Evolutionary conservation across 2,113 vertebrate genomes (phyloP), one percentile per base, ranked within the genome.

Genomic region (Spizaetus ornatus): DNA sequence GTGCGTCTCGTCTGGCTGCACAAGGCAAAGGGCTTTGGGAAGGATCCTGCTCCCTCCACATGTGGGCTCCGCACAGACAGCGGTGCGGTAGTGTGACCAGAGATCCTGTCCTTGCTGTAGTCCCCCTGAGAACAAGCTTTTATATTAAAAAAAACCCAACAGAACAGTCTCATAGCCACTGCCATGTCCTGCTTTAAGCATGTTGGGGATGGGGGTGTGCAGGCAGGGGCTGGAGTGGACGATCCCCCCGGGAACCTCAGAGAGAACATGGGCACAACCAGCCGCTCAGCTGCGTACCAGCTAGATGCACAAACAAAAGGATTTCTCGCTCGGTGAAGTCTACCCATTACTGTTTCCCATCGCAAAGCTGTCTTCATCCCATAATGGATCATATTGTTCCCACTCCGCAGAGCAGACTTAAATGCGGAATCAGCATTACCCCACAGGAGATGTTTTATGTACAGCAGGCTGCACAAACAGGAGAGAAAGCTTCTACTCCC

Each of bases 401-500:
- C 94, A 14, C 38, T 83, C 84, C 6, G 8, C 91, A 88, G 91
- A 92, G 73, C 40, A 95, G 91, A 45, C 70, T 62, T 5, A 87
- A 36, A 29, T 55, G 93, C 4, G 6, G 87, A 58, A 91, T 82
- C 93, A 95, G 94, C 97, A 52, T 27, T 50, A 18, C 94, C 95
- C 95, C 89, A n/a, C 89, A 86, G 96, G 96, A 94, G 66, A 89
- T 86, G 91, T 4, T 90, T 91, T 85, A 32, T 73, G 95, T 38
- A 38, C 91, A 59, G 62, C 84, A 67, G 72, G 34, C 77, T 89
- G 81, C 83, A 90, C 77, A 18, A 27, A 52, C 70, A 27, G 88
- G 72, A 93, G 90, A 32, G 77, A 61, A 48, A 93, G 74, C 89
- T 83, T 76, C 86, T 71, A 10, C 73, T 87, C 56, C 85, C 81